A percentile compares a stretch with the other conserved stretches of the same genome.
Evolutionary conservation across 2,797 vertebrate species (phyloP).

Genomic region (Ptychadena robeensis): DNA sequence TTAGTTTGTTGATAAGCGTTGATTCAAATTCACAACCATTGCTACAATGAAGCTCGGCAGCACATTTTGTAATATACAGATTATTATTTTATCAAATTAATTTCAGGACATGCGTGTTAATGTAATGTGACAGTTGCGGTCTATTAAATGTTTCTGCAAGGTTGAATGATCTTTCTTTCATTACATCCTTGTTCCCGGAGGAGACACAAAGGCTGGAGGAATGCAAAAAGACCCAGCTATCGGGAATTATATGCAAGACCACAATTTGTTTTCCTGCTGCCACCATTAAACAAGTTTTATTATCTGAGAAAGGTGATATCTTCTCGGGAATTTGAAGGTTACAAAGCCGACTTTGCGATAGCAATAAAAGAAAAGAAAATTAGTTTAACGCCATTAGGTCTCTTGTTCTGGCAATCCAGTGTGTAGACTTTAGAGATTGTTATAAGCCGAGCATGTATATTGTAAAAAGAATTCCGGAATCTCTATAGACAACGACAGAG

Average conservation of each 20-base stretch:
- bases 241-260: conserved; percentile 16
- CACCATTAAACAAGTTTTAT: conserved; percentile 39
- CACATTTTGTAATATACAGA: conserved; percentile 35
- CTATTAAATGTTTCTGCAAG: conserved; percentile 49
- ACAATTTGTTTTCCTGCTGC: conserved; percentile 26
- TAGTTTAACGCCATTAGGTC: conserved; percentile 28
- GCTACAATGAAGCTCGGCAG: not conserved
- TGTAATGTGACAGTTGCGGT: conserved; percentile 37
- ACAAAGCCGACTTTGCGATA: conserved; percentile 12
- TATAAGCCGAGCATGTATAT: conserved; percentile 6
- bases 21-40: not conserved
- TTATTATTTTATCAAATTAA: conserved; percentile 22
- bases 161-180: conserved; percentile 44
- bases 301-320: conserved; percentile 44
- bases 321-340: conserved; percentile 42
- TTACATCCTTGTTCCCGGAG: conserved; percentile 30
- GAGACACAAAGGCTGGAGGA: conserved; percentile 14
- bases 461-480: conserved; percentile 35
- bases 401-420: conserved; percentile 12
- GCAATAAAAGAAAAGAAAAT: conserved; percentile 44
- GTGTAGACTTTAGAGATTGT: conserved; percentile 23
- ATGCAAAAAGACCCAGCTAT: conserved; percentile 3
- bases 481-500: conserved; percentile 2
- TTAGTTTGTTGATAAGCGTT: not conserved
- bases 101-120: conserved; percentile 37